Evolutionary conservation across 92 coral and sea anemone species (phyloP), one percentile per base, ranked within the genome.

Genomic region (Porites divaricata): DNA sequence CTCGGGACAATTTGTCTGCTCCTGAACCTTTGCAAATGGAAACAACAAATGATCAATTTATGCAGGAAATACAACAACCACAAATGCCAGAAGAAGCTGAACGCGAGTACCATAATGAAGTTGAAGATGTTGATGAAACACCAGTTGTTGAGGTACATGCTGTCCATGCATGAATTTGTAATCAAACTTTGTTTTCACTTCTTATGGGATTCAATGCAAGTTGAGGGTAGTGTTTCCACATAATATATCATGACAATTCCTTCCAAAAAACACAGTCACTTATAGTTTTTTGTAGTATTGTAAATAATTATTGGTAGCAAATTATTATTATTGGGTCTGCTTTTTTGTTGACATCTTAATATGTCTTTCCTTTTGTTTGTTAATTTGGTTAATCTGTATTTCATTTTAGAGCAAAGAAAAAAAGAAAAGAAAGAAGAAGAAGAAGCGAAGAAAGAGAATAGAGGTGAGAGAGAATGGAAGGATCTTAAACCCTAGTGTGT

Each of bases 361-460:
- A 0, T 7, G 23, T 20, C 19, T 20, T 54, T 22, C 80, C 62
- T 26, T 26, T n/a, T 2, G 15, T 14, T 56, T 51, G 0, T 19
- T 17, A 13, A n/a, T 16, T 10, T 4, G 49, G 9, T 57, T 19
- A 28, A 22, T 59, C 14, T 14, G 28, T 48, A 0, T 35, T 35
- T 35, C 45, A 35, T 76, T 7, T 59, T 63, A 90, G 92, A 74
- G 77, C 63, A 90, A 89, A 83, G 91, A 89, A 78, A 91, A 93
- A 84, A 93, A 90, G 75, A 95, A 90, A 84, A 96, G 86, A 87
- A 96, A 96, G 80, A 96, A 91, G 86, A 95, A 95, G 84, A 95
- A 90, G 85, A 89, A 91, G 85, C 72, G 82, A 74, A 85, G 67
- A 62, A 81, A 86, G 90, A 86, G 81, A 85, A 85, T 76, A 87